Evolutionary conservation across 2,797 vertebrate genomes (phyloP).

Genomic region (Pachyuromys duprasi): DNA sequence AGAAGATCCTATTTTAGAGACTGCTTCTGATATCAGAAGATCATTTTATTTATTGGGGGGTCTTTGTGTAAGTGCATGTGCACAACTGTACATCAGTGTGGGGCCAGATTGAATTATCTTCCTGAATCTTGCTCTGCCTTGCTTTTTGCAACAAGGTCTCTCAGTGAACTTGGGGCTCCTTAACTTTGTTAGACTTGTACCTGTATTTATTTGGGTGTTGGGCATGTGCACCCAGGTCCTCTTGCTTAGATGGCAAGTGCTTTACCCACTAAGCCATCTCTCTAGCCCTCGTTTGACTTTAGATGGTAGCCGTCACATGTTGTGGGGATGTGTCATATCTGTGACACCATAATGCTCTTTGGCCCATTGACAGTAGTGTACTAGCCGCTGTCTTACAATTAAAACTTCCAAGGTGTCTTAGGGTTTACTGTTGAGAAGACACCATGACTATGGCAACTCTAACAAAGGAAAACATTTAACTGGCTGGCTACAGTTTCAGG

Average conservation of each 20-base stretch:
- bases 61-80: background rate
- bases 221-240: background rate
- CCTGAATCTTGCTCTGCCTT: background rate
- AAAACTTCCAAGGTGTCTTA: background rate
- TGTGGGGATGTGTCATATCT: background rate
- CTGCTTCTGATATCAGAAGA: background rate
- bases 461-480: background rate
- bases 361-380: background rate
- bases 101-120: background rate
- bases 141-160: background rate
- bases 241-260: background rate
- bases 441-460: background rate
- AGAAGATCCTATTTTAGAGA: conserved; percentile 43
- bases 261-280: background rate
- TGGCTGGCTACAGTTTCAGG: background rate
- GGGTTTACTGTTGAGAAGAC: background rate
- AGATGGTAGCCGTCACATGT: background rate
- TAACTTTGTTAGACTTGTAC: background rate
- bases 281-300: background rate
- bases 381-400: background rate
- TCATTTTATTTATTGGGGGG: background rate
- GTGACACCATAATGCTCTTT: background rate
- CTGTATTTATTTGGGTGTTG: background rate
- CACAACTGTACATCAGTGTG: background rate
- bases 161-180: background rate